Percentiles rank a stretch among this genome's conserved stretches.
Conservation (phyloP, 2,888 invertebrate species). For the Phanerotoma sp. region DNA sequence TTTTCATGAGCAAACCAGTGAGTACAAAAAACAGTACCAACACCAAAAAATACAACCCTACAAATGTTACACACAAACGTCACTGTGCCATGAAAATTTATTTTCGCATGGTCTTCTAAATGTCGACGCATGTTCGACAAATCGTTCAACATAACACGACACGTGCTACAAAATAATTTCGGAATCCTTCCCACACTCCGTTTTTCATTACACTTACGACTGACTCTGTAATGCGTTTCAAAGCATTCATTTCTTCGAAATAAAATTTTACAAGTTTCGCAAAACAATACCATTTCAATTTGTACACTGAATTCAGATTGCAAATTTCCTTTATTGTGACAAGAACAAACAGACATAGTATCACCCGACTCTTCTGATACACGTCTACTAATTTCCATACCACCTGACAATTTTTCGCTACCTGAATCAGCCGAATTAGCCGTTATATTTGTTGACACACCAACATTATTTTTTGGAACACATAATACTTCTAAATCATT, state of each 20-base stretch:
- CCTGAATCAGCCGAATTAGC: neutral
- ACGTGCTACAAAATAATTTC: slow-evolving; percentile 45
- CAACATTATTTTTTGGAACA: neutral
- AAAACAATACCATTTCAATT: slow-evolving; percentile 48
- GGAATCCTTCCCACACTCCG: slow-evolving; percentile 35
- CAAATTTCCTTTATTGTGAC: slow-evolving; percentile 39
- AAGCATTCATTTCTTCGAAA: slow-evolving; percentile 48
- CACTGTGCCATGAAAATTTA: slow-evolving; percentile 35
- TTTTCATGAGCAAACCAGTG: slow-evolving; percentile 49
- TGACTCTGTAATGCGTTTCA: slow-evolving; percentile 43
- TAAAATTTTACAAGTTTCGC: slow-evolving; percentile 42
- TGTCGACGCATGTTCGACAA: slow-evolving; percentile 43
- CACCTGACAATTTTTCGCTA: no score
- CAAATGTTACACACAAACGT: slow-evolving; percentile 50
- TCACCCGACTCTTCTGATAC: neutral
- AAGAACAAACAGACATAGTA: slow-evolving; percentile 39
- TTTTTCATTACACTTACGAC: slow-evolving; percentile 31
- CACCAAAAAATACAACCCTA: slow-evolving; percentile 46
- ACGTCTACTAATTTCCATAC: no score
- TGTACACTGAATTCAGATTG: slow-evolving; percentile 34
- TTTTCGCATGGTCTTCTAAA: slow-evolving; percentile 39
- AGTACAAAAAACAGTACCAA: slow-evolving; percentile 43
- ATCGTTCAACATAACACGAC: slow-evolving; percentile 37
- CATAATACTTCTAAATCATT: neutral
- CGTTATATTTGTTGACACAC: neutral